A percentile compares a stretch with the other conserved stretches of the same genome.
phyloP scores from a whole-genome alignment of 2,888 invertebrate species.

The Eristalis tenax region DNA sequence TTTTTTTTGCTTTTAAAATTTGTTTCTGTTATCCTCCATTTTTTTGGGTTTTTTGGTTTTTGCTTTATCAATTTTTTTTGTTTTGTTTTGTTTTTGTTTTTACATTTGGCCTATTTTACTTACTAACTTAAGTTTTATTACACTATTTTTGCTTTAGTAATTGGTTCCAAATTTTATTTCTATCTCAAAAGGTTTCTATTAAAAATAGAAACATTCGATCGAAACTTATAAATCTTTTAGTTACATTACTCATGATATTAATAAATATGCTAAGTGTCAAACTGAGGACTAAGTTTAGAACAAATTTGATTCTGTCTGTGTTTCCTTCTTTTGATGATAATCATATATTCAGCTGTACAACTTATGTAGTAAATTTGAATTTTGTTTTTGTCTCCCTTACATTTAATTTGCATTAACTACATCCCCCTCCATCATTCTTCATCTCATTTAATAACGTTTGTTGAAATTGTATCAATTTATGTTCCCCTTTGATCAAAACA shows the following conservation, averaged over 20 bases:
- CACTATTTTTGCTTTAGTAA: conserved; percentile 65
- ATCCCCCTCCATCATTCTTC: not conserved
- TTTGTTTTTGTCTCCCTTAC: not conserved
- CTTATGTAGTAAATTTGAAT: conserved; percentile 6
- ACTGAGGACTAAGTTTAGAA: conserved; percentile 57
- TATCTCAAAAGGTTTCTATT: conserved; percentile 55
- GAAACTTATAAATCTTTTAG: conserved; percentile 39
- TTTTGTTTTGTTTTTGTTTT: conserved; percentile 22
- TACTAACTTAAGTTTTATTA: conserved; percentile 61
- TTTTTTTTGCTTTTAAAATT: conserved; percentile 66
- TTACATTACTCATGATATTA: conserved; percentile 41
- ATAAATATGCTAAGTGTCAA: conserved; percentile 52
- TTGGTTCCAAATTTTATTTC: conserved; percentile 69
- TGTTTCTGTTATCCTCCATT: conserved; percentile 34
- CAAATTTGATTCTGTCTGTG: conserved; percentile 57
- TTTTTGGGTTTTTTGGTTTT: conserved; percentile 2
- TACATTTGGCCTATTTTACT: conserved; percentile 72
- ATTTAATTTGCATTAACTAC: conserved; percentile 64
- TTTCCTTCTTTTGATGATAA: conserved; percentile 10
- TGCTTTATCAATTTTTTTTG: conserved; percentile 19
- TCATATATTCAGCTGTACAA: conserved; percentile 38
- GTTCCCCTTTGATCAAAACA: conserved; percentile 57
- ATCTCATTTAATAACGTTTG: conserved; percentile 1
- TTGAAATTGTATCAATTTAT: conserved; percentile 66
- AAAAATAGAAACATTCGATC: conserved; percentile 54